Evolutionary conservation across 1,140 invertebrate species (phyloP).

Genomic region (Brachionus asplanchnoidis): DNA sequence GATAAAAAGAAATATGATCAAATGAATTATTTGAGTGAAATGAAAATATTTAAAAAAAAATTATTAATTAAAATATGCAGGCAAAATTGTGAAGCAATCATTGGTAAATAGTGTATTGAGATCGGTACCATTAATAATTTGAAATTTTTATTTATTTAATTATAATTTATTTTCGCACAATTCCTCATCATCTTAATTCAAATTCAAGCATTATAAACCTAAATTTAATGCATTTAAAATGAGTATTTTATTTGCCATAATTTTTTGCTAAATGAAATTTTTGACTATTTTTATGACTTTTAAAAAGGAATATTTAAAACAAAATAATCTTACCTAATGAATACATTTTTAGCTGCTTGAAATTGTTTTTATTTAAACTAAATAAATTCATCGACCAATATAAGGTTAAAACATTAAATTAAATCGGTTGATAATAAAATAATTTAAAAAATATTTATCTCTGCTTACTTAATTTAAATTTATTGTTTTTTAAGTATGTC

Average conservation of each 20-base stretch:
- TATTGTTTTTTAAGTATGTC: too few species aligned
- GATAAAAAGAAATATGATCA: neutral
- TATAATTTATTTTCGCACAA: neutral
- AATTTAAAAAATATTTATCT: too few species aligned
- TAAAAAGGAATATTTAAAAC: neutral
- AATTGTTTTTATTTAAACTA: neutral
- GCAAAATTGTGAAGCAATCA: neutral
- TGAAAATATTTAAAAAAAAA: neutral
- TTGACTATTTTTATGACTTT: neutral
- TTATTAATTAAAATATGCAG: neutral
- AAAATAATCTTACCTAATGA: conserved; percentile 4
- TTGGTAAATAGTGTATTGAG: neutral
- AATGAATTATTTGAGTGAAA: neutral
- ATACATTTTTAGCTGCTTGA: neutral
- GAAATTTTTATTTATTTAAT: neutral
- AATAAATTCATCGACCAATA: too few species aligned
- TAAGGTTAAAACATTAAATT: too few species aligned
- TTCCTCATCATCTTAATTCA: neutral
- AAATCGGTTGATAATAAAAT: too few species aligned
- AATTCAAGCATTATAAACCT: neutral
- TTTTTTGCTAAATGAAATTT: neutral
- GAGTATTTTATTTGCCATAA: neutral
- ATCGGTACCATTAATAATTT: neutral
- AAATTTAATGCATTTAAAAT: neutral
- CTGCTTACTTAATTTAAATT: too few species aligned